Evolutionary conservation across 1,140 invertebrate species (phyloP), one percentile per base, ranked within the genome.

Genomic region (Drosophila kohkoa): DNA sequence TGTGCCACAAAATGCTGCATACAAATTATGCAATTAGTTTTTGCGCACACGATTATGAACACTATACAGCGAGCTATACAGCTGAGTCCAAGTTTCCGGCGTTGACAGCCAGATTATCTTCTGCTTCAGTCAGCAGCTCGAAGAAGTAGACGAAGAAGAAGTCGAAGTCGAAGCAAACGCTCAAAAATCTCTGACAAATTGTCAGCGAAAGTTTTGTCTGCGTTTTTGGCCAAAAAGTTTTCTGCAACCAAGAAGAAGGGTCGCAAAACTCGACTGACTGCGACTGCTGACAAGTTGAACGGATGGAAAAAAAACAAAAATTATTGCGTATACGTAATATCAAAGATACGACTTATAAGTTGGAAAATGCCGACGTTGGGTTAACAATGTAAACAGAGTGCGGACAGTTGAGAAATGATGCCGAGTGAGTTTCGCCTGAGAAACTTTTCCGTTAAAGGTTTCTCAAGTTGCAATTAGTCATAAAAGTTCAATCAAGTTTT

Each of bases 1-100:
- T 41, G 70, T 30, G 60, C 43, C 41, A 71, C 52, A 30, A 57
- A 70, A 85, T 77, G 63, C 70, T 80, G 88, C 90, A 91, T 91
- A 89, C 88, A 91, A 91, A 89, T 91, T 88, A 88, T 91, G 88
- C 85, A 91, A 91, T 91, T 91, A 91, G 81, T 78, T 82, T 48
- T 48, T 75, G 35, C 49, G 62, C 16, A 15, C 59, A 57, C 67
- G 77, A 87, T 82, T 79, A 87, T 75, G 51, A 38, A 38, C 35
- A 74, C 69, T 70, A 57, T 70, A 30, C 16, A 38, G 10, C 20
- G 20, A 57, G 65, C 73, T 25, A 25, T 25, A 25, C 20, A 25
- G 64, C 64, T 35, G 38, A 45, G 58, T 38, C 59, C 43, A 81
- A 79, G 71, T 73, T 82, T 70, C 57, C 54, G 75, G 15, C 71